Evolutionary conservation across 2,888 invertebrate genomes (phyloP), one percentile per base, ranked within the genome.

Genomic region (Notocelia uddmanniana): DNA sequence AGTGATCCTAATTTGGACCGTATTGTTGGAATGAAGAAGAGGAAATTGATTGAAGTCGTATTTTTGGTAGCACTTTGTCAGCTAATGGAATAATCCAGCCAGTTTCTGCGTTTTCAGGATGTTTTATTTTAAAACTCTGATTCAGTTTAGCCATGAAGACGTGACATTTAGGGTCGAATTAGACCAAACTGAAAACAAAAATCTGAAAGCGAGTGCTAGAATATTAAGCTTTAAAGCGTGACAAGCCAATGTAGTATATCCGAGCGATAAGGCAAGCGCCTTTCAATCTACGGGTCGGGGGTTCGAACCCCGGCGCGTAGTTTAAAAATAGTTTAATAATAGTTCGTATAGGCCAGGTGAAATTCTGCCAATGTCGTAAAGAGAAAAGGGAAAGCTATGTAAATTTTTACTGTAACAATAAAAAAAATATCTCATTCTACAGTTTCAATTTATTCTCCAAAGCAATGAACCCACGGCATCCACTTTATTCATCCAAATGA

Each of bases 1-100:
- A 26, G 66, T 19, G 23, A 23, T 55, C 59, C 71, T 67, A 71
- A 67, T 71, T 60, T 71, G 54, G 34, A 60, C 60, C 18, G 59
- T 60, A 67, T 71, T 71, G 67, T 64, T 58, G 10, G 58, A 50
- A 3, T 11, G 50, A 48, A 63, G 62, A 57, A 57, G 50, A 19
- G 64, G 9, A 34, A 41, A 37, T 58, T 69, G 69, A 64, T 70
- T 70, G 57, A 55, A 48, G 62, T 50, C 21, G 23, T 26, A 41
- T 50, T 50, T 55, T 57, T 21, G 19, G 19, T 3, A 18, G 21
- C 0, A 21, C 15, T 48, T 57, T 13, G 15, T 52, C 21, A 8
- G 41, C 60, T 45, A 63, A 63, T 34, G 34, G 34, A 19, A 31
- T 50, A 63, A 63, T 52, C 50, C 34, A 15, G 31, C 2, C 26